Base-by-base conservation (phyloP, 2,797 vertebrate species). In the Eulemur mongoz region DNA sequence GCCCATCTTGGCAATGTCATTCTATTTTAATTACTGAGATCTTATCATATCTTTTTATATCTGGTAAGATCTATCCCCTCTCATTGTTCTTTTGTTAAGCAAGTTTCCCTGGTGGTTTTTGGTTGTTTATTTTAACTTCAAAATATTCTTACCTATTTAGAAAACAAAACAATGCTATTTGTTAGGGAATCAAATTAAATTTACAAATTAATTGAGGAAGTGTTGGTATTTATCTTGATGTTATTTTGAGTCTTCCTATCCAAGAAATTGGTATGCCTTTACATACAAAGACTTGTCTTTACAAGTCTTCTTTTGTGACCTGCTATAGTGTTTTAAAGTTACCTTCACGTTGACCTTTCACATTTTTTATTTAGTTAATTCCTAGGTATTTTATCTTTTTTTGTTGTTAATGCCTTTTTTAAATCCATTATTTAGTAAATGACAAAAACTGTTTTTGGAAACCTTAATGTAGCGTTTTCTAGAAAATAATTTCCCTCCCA, bases 101-200 rank as follows among this genome's bases (percentile, higher is more conserved):
- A 83, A 69, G 63, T 54, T 94, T 84, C 27, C 4, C 14, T 57
- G 69, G 32, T 4, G 93, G 38, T 61, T 87, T 93, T 81, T 32
- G 40, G 61, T 45, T 79, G 7, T 67, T 87, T 54, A 91, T 88
- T 89, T 86, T 73, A 92, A 78, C 22, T 79, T 95, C 27, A 93
- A 86, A 95, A 78, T 83, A 54, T 79, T 43, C 12, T 86, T 92
- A 54, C 65, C 54, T 92, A 17, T 45, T 92, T 79, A 13, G 40
- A 82, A 83, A 84, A 59, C 6, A 91, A 89, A 88, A 83, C 17
- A 84, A 61, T 65, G 7, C 18, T 69, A 93, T 52, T 70, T 91
- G 5, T 30, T 61, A 32, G 20, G 38, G 35, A 95, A 92, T 79
- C 13, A 69, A 23, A n/a, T 50, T 83, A 92, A 70, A 67, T 57